Base-by-base conservation (phyloP, 2,888 invertebrate species). In the Athetis lepigone region DNA sequence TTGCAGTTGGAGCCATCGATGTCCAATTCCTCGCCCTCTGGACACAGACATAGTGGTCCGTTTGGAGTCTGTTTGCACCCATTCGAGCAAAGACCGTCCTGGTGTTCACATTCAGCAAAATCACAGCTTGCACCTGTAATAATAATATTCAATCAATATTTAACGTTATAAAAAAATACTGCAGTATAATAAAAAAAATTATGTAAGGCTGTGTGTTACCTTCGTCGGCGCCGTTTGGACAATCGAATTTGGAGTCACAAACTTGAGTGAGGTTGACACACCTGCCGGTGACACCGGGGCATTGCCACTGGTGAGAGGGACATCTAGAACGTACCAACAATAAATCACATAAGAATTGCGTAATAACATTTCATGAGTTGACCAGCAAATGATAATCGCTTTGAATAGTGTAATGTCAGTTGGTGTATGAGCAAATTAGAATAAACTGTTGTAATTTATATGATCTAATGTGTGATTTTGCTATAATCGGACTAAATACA, bases 141-240 rank as follows among this genome's bases (percentile, higher is more conserved):
- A 8, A n/a, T 5, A 29, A 23, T 8, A 27, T 16, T 21, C 3
- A 23, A 29, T 70, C 8, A 50, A 40, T 45, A 43, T 29, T 50
- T 39, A 63, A 37, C 29, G 33, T 46, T 23, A 36, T 9, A 7
- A 2, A 19, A n/a, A 7, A 43, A 16, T 27, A 3, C 11, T 21
- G 13, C n/a, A n/a, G n/a, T n/a, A n/a, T n/a, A n/a, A n/a, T n/a
- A n/a, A n/a, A n/a, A n/a, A n/a, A n/a, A n/a, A n/a, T n/a, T n/a
- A n/a, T n/a, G n/a, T n/a, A n/a, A n/a, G 3, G 11, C 4, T 25
- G 19, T 29, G 40, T 2, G 60, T 64, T 87, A 94, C 99, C 99
- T 96, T 99, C 99, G 86, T 99, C 98, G 0, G 97, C 96, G 0
- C 98, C 98, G 85, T 98, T 98, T 0, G 99, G 99, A 90, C 99